Percentiles rank a stretch among this genome's conserved stretches.
phyloP scores from a whole-genome alignment of 2,113 vertebrate species.

The Rhynchomys soricoides region DNA sequence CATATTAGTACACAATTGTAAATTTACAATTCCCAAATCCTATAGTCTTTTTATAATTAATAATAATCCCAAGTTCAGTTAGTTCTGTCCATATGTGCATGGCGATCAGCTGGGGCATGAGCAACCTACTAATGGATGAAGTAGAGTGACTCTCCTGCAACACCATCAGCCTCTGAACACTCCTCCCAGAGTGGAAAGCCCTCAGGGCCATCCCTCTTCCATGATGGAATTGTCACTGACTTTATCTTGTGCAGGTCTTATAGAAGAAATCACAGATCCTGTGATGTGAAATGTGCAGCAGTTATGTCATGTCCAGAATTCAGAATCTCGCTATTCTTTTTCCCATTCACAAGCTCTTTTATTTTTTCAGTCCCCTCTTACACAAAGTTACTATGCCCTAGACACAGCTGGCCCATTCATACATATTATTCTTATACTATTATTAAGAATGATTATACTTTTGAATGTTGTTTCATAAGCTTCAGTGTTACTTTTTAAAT shows the following conservation, averaged over 20 bases:
- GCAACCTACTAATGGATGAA: not conserved
- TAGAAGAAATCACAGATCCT: not conserved
- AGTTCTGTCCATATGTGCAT: too few relatives aligned
- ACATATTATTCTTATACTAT: not conserved
- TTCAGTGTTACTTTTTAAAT: not conserved
- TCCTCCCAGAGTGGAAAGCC: not conserved
- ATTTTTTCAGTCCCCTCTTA: not conserved
- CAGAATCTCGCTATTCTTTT: not conserved
- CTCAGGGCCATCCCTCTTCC: not conserved
- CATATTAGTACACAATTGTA: not conserved
- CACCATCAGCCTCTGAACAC: not conserved
- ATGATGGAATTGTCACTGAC: not conserved
- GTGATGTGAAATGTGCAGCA: not conserved
- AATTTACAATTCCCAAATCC: constrained; percentile 55
- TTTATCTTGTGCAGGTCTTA: not conserved
- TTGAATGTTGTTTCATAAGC: not conserved
- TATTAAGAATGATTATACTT: not conserved
- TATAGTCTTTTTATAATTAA: not conserved
- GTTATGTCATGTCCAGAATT: not conserved
- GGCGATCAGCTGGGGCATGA: not conserved
- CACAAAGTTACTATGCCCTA: not conserved
- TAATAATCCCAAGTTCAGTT: not conserved
- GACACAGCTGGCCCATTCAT: not conserved
- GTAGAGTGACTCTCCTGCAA: not conserved
- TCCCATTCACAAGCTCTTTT: not conserved